Base-by-base conservation (phyloP, 1,140 invertebrate species). In the Lepeophtheirus salmonis region DNA sequence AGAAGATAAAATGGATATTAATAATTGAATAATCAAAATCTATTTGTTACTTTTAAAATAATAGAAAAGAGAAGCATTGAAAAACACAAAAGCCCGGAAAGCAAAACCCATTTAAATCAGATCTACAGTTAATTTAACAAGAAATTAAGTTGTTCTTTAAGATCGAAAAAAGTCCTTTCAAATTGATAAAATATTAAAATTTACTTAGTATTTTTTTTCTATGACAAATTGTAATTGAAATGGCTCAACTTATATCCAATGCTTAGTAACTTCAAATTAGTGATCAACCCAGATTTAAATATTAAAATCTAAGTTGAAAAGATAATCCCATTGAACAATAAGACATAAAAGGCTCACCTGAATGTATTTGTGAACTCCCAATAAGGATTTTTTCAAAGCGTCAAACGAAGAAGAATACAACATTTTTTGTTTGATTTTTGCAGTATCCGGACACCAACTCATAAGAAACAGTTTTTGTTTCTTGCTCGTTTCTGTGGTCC, bases 401-500 rank as follows among this genome's bases (percentile, higher is more conserved):
- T 92, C 89, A 70, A 94, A 95, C 68, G 88, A 92, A 78, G 86
- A 84, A 51, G 91, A 92, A 76, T 96, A 96, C 78, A 96, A 83
- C 90, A 96, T 96, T 83, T 96, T 96, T 84, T 94, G 92, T 79
- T 94, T 95, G 62, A 95, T 86, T 74, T 89, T 90, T 67, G 90
- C 89, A 71, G 84, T 89, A 74, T 96, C 90, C 23, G 91, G 92
- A 78, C 89, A 94, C 88, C 87, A 92, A 68, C 85, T 88, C 87
- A 94, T 91, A 69, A 94, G 78, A 78, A 92, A 89, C 62, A 94
- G 75, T 73, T 92, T 91, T 72, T 90, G 86, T 80, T 90, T 91
- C 30, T 41, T 51, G 50, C 16, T 14, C 22, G 50, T 26, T 18
- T 23, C 14, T 14, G 41, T 48, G 65, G 87, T 89, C 68, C 88